Evolutionary conservation across 2,888 invertebrate genomes (phyloP), one percentile per base, ranked within the genome.

Genomic region (Lymantria dispar): DNA sequence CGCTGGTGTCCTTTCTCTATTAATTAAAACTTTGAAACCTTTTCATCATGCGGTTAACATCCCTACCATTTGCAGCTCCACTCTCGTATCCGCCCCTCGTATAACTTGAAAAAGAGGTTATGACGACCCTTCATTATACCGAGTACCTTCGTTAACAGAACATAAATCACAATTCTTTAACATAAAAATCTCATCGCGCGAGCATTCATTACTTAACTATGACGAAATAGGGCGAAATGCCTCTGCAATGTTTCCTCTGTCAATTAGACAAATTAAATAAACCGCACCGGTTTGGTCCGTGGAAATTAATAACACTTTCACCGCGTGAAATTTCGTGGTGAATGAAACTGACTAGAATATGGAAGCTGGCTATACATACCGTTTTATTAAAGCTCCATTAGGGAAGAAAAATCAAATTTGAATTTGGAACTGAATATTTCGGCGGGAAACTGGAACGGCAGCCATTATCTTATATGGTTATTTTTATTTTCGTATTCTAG

Each of bases 261-360:
- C 87, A 85, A 87, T 87, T 86, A 87, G 76, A 67, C 58, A 83
- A 86, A 88, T 87, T 86, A 86, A 87, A 87, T 83, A 85, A 72
- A 80, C 76, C 73, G 67, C 73, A 70, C 70, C 78, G 66, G 76
- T 74, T 72, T 71, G 78, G 80, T 70, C 71, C 63, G 71, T 71
- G 67, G 64, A 81, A 80, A 83, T 85, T 83, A 85, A 85, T 85
- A 85, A 80, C 76, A 80, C 78, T 82, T 81, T 83, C 74, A 68
- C 64, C 52, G 55, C 74, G 68, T 68, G n/a, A 75, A 73, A 78
- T 83, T 80, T 74, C 60, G 69, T 69, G 60, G 54, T 56, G 60
- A 65, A 70, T 68, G 70, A 71, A 56, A 54, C 52, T 43, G 51
- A 45, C 64, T 49, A 56, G 66, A 69, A 38, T 70, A 68, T 67